These are phyloP conservation scores for Ranitomeya variabilis DNA, from an alignment of 2,113 vertebrate genomes.

Conservation along the genomic window DNA sequence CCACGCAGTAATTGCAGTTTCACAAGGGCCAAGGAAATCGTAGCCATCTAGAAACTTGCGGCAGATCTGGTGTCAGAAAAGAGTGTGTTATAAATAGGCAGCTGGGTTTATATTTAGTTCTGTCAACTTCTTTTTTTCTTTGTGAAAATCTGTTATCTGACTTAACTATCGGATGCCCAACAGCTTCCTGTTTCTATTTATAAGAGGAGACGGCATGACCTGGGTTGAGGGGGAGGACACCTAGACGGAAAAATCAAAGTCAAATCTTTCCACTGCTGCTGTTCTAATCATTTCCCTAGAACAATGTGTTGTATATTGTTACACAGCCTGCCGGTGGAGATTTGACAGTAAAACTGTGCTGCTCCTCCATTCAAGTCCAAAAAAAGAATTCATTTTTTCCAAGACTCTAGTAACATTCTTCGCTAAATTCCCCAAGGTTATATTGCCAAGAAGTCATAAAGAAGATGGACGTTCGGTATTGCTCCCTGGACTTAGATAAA, in stretches of 20 bases:
- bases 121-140: conserved; percentile 64
- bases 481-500: conserved; percentile 11
- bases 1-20: conserved; percentile 65
- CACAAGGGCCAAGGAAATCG: conserved; percentile 60
- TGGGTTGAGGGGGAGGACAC: conserved; percentile 51
- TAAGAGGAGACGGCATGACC: conserved; percentile 53
- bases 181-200: conserved; percentile 65
- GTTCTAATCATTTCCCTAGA: conserved; percentile 47
- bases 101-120: conserved; percentile 68
- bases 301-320: conserved; percentile 39
- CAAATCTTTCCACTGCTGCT: conserved; percentile 52
- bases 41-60: conserved; percentile 58
- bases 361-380: background rate
- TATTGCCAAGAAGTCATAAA: conserved; percentile 29
- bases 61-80: conserved; percentile 62
- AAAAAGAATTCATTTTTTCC: conserved; percentile 11
- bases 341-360: conserved; percentile 1
- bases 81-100: conserved; percentile 74
- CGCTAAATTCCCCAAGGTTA: conserved; percentile 30
- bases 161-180: conserved; percentile 62
- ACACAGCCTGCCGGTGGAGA: conserved; percentile 16
- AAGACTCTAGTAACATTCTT: conserved; percentile 10
- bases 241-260: conserved; percentile 56
- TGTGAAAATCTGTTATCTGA: conserved; percentile 55
- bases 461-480: conserved; percentile 11